Evolutionary conservation across 2,113 vertebrate genomes (phyloP).

Genomic region (Dicaeum eximium): DNA sequence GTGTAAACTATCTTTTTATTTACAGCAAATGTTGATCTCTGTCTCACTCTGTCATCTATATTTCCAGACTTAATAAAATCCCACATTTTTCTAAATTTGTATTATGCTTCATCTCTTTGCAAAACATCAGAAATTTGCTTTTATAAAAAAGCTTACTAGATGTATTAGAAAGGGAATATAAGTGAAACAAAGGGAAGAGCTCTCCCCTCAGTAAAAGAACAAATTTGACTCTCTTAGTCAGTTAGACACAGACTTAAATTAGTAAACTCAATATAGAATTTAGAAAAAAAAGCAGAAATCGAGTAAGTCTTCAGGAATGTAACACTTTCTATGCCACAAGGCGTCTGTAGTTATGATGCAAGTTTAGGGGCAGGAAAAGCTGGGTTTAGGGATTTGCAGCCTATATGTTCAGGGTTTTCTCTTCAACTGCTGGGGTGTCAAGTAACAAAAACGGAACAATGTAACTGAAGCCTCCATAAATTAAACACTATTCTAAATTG

Average conservation of each 20-base stretch:
- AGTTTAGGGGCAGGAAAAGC: not conserved
- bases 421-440: not conserved
- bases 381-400: not conserved
- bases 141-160: not conserved
- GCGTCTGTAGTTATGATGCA: not conserved
- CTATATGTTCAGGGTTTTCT: not conserved
- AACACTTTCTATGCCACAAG: not conserved
- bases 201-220: not conserved
- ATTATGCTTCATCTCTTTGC: not conserved
- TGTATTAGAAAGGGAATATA: not conserved
- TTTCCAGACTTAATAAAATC: not conserved
- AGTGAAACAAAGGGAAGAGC: not conserved
- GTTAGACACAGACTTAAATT: not conserved
- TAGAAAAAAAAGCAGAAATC: not conserved
- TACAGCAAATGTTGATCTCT: not conserved
- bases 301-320: not conserved
- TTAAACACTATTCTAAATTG: slow-evolving; percentile 8
- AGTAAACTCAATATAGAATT: not conserved
- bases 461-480: slow-evolving; percentile 8
- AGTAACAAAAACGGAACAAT: not conserved
- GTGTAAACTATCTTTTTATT: not conserved
- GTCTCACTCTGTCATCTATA: not conserved
- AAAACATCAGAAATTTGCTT: not conserved
- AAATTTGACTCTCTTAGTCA: not conserved
- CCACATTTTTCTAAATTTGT: not conserved